Conservation (phyloP, 1,140 invertebrate species). For the Bombus haemorrhoidalis region DNA sequence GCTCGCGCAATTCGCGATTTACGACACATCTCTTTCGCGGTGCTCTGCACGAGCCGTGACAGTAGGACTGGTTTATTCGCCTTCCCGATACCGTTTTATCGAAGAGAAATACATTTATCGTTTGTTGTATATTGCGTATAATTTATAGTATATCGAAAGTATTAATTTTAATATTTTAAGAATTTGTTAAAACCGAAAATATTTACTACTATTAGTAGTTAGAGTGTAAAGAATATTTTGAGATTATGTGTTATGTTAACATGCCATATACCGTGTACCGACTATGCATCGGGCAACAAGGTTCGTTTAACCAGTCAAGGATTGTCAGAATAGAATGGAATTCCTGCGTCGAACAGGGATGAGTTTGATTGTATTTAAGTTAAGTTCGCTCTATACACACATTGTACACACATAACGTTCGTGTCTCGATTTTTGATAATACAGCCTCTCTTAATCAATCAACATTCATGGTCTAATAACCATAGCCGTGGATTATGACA, state of each 20-base stretch:
- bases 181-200: no score
- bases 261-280: neutral
- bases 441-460: neutral
- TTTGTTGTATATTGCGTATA: no score
- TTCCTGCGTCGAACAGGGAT: conserved; percentile 1
- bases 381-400: neutral
- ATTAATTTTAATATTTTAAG: no score
- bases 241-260: neutral
- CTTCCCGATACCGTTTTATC: no score
- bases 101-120: no score
- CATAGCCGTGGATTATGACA: neutral
- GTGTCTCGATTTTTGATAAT: conserved; percentile 40
- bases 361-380: conserved; percentile 25
- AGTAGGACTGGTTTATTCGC: no score
- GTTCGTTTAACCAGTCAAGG: neutral
- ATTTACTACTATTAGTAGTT: no score
- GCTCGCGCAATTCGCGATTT: no score
- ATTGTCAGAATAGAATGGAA: conserved; percentile 11
- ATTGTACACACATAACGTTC: no score
- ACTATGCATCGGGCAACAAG: neutral
- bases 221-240: neutral
- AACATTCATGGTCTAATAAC: conserved; percentile 26
- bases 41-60: no score
- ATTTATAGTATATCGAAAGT: no score
- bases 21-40: no score